Evolutionary conservation across 2,888 invertebrate genomes (phyloP), one percentile per base, ranked within the genome.

Genomic region (Agrypnus murinus): DNA sequence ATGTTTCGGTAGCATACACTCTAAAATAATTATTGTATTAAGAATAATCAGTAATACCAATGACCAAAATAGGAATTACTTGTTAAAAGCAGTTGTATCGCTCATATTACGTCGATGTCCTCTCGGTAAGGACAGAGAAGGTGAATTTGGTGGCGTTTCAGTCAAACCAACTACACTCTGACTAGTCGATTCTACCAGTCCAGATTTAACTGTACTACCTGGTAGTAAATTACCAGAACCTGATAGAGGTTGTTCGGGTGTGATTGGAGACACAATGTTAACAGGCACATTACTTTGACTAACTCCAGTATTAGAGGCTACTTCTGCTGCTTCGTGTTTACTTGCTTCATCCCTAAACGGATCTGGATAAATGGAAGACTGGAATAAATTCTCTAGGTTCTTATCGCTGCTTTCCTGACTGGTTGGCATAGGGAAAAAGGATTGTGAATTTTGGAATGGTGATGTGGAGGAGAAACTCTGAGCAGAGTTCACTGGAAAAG

Each of bases 81-180:
- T 93, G 83, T 92, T 92, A 81, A 93, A 93, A 77, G 93, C 93
- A 64, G 93, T 92, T 1, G 95, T 95, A 81, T 95, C 95, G 81
- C 94, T 94, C 85, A 93, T 93, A 83, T 95, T 94, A 67, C 95
- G 88, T 63, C 95, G 87, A 83, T 95, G 95, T 6, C 91, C 90
- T 74, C 86, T 88, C 1, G 87, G 82, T 48, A 83, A 77, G n/a
- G 78, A 74, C 46, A 83, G 73, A 2, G 84, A 83, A 0, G 86
- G 86, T 2, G 86, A 85, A 45, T 81, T 75, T 2, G 85, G 83
- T 6, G 86, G 85, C 25, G 85, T 83, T 46, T 81, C 81, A 50
- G 75, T 77, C 12, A 78, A 76, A 48, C 81, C 79, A 19, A 84
- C 78, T 53, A 81, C 77, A 71, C 78, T 79, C 64, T 83, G 81